Base-by-base conservation (phyloP, 2,888 invertebrate species). In the Chirona hameri region DNA sequence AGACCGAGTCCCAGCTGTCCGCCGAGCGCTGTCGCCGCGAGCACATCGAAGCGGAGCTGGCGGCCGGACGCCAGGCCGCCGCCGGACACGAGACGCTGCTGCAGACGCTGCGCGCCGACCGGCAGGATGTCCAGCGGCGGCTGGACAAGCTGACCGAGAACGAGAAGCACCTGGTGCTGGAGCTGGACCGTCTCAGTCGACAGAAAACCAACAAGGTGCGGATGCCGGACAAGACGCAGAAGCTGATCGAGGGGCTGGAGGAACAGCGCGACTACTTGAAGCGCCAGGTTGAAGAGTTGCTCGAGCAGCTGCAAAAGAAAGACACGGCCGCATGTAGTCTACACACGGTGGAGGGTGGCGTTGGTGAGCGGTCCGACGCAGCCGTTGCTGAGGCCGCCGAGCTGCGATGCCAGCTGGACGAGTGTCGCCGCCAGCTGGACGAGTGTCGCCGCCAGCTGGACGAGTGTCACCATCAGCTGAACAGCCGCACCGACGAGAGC, bases 1-100 rank as follows among this genome's bases (percentile, higher is more conserved):
- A 52, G 21, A 52, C 65, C 31, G 65, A 82, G 48, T 69, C 82
- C 24, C 52, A 52, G 31, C 46, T 27, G 46, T 65, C 81, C 29
- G 82, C 82, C 21, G 60, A 81, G 81, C 39, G 80, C 21, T 65
- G 82, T 10, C 29, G 31, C 52, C 27, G n/a, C 21, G 81, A 10
- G 31, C 27, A 27, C 7, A 12, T 21, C 31, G 52, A 52, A 12
- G n/a, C 46, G 3, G 52, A 55, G 39, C 57, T 57, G 81, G 81
- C 57, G 27, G 55, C 57, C 24, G 60, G 55, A 1, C 55, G 55
- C 31, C 55, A 60, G 39, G 27, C 10, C 31, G 21, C 52, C 65
- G 18, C 65, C 39, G 31, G 82, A 2, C 82, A 24, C 29, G 48
- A 72, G 14, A 65, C 27, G 21, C 27, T 81, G 69, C 39, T 65